Evolutionary conservation across 1,140 invertebrate genomes (phyloP).

Genomic region (Maniola jurtina): DNA sequence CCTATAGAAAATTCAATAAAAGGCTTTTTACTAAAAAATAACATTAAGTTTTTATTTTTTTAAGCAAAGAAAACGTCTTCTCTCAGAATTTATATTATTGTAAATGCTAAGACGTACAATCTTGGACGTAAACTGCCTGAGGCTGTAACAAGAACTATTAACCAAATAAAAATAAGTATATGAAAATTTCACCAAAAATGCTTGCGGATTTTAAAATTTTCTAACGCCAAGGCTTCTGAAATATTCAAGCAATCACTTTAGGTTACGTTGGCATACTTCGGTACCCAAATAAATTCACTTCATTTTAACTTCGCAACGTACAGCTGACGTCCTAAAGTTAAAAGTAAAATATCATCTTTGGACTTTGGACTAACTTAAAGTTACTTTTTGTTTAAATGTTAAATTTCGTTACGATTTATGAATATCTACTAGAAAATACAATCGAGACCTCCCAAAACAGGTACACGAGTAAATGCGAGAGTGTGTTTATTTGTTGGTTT

Average conservation of each 20-base stretch:
- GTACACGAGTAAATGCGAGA: too few relatives aligned
- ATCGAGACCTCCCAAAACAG: too few relatives aligned
- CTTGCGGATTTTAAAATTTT: conserved; percentile 4
- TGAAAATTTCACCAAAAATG: conserved; percentile 4
- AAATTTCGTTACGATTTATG: too few relatives aligned
- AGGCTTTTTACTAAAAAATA: too few relatives aligned
- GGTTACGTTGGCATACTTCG: conserved; percentile 20
- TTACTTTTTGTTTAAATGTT: conserved; percentile 1
- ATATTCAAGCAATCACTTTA: conserved; percentile 31
- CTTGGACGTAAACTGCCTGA: too few relatives aligned
- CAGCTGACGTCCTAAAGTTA: conserved; percentile 14
- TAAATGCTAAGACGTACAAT: too few relatives aligned
- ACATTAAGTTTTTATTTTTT: too few relatives aligned
- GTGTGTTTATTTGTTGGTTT: too few relatives aligned
- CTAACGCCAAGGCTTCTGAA: conserved; percentile 7
- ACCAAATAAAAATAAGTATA: background rate
- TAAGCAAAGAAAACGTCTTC: too few relatives aligned
- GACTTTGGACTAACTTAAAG: conserved; percentile 13
- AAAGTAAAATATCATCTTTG: background rate
- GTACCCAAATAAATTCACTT: conserved; percentile 27
- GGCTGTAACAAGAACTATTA: background rate
- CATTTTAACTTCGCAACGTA: conserved; percentile 10
- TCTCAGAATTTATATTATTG: too few relatives aligned
- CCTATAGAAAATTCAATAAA: too few relatives aligned
- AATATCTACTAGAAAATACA: too few relatives aligned